Evolutionary conservation across 1,140 invertebrate genomes (phyloP).

Genomic region (Bombus affinis): DNA sequence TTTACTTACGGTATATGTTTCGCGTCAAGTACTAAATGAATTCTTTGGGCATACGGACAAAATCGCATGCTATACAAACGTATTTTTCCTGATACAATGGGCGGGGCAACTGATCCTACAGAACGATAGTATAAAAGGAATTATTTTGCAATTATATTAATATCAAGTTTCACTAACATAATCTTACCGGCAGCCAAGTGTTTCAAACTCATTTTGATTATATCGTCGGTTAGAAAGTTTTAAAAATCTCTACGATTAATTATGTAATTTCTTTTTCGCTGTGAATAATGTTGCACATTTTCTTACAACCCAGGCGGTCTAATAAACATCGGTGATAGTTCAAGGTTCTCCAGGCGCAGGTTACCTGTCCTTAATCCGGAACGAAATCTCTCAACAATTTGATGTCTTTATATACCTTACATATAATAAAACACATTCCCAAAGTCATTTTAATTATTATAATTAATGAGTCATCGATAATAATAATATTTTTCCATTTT

Average conservation of each 20-base stretch:
- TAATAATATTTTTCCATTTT: not conserved
- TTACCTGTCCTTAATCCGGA: not conserved
- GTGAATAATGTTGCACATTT: slow-evolving; percentile 11
- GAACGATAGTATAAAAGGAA: not conserved
- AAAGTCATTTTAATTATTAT: slow-evolving; percentile 2
- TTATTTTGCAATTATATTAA: slow-evolving; percentile 19
- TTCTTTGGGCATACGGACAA: slow-evolving; percentile 94
- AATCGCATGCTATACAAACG: slow-evolving; percentile 94
- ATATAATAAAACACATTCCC: not conserved
- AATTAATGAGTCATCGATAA: not conserved
- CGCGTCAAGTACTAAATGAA: slow-evolving; percentile 90
- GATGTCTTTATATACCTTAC: too few species aligned
- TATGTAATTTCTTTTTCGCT: not conserved
- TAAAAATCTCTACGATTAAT: not conserved
- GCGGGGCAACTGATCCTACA: slow-evolving; percentile 86
- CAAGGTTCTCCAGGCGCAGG: slow-evolving; percentile 1
- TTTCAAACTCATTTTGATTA: slow-evolving; percentile 61
- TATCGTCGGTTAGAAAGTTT: not conserved
- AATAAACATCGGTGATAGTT: slow-evolving; percentile 39
- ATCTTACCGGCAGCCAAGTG: slow-evolving; percentile 64
- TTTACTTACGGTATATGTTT: slow-evolving; percentile 91
- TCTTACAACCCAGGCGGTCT: not conserved
- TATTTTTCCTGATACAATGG: slow-evolving; percentile 86
- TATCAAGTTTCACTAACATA: slow-evolving; percentile 2
- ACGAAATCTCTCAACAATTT: not conserved